A percentile compares a stretch with the other conserved stretches of the same genome.
These are phyloP conservation scores for Pseudorasbora parva DNA, from an alignment of 2,113 vertebrate genomes.

Conservation along the genomic window DNA sequence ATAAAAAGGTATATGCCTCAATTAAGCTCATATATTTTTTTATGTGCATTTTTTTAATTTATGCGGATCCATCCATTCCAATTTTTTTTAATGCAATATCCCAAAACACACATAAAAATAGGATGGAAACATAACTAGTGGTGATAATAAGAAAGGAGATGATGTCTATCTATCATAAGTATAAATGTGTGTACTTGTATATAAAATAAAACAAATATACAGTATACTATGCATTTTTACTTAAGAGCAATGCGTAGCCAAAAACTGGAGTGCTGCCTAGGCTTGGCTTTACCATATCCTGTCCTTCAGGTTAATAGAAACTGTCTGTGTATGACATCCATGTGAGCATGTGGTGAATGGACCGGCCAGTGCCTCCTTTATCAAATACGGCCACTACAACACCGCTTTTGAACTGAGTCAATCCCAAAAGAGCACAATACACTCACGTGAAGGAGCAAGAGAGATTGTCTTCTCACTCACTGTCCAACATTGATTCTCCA, in stretches of 20 bases:
- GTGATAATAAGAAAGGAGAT: too few species aligned
- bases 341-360: not conserved
- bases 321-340: not conserved
- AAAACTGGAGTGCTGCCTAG: not conserved
- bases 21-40: too few species aligned
- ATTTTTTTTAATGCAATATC: too few species aligned
- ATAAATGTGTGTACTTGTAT: too few species aligned
- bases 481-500: not conserved
- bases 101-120: too few species aligned
- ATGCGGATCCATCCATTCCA: too few species aligned
- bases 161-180: too few species aligned
- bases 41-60: too few species aligned
- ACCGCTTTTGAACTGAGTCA: not conserved
- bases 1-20: too few species aligned
- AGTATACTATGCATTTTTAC: too few species aligned
- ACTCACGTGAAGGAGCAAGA: not conserved
- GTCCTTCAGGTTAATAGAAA: not conserved
- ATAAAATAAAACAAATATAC: too few species aligned
- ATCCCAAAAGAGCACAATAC: not conserved
- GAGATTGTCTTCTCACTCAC: not conserved
- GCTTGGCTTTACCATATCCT: not conserved
- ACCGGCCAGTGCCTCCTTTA: not conserved
- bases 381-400: not conserved
- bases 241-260: not conserved
- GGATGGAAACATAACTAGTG: too few species aligned